Evolutionary conservation across 1,140 invertebrate genomes (phyloP).

Genomic region (Ditylenchus dipsaci): DNA sequence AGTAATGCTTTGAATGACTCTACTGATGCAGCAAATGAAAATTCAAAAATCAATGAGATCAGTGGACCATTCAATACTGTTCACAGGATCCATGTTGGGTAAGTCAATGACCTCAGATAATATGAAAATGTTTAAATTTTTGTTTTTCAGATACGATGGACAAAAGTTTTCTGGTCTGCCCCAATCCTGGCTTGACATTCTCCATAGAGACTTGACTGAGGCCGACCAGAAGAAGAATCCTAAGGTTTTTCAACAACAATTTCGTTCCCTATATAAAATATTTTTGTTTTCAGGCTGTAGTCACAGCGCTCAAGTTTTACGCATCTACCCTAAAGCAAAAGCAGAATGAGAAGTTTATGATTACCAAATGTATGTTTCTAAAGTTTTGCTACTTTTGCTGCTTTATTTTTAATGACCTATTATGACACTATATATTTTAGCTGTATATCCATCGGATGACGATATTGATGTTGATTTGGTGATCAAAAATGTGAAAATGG

Average conservation of each 20-base stretch:
- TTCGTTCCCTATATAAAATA: too few relatives aligned
- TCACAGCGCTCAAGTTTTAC: constrained; percentile 55
- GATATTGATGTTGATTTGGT: constrained; percentile 11
- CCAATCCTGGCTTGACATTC: constrained; percentile 53
- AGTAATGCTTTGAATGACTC: constrained; percentile 7
- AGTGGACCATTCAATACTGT: constrained; percentile 51
- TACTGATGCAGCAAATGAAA: constrained; percentile 2
- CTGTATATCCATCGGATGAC: constrained; percentile 1
- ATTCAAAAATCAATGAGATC: constrained; percentile 46
- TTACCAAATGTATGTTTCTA: constrained; percentile 47
- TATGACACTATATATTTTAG: neutral
- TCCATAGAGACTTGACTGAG: constrained; percentile 42
- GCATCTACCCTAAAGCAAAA: constrained; percentile 50
- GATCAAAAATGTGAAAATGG: constrained; percentile 3
- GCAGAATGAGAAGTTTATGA: constrained; percentile 54
- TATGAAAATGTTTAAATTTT: neutral
- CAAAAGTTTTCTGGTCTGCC: constrained; percentile 54
- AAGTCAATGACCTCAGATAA: neutral
- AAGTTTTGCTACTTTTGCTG: neutral
- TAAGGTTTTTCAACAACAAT: too few relatives aligned
- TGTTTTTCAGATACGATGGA: constrained; percentile 44
- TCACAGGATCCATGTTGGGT: constrained; percentile 50
- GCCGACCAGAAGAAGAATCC: constrained; percentile 56
- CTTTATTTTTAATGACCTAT: too few relatives aligned
- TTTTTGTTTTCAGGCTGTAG: constrained; percentile 33